Evolutionary conservation across 2,113 vertebrate species (phyloP).

Genomic region (Daboia siamensis): DNA sequence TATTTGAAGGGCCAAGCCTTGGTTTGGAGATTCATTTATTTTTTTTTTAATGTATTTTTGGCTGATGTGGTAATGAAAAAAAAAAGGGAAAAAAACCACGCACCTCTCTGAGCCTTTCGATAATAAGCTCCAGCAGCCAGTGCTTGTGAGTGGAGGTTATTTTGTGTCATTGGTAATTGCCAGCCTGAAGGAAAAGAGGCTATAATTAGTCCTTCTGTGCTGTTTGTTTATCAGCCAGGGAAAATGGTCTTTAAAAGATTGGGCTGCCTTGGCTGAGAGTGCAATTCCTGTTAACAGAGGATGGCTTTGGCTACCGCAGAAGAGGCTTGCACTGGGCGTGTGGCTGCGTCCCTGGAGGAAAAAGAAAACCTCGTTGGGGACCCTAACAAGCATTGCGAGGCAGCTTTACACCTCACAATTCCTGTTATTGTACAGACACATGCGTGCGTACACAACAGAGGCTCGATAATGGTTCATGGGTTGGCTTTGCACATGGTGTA

Average conservation of each 20-base stretch:
- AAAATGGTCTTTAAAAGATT: conserved; percentile 26
- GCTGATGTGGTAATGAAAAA: not conserved
- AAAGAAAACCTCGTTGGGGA: not conserved
- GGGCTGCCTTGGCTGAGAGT: conserved; percentile 4
- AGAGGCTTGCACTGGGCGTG: not conserved
- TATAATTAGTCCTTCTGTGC: conserved; percentile 32
- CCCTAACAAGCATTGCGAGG: no score
- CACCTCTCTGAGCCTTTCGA: not conserved
- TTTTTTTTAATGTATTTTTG: not conserved
- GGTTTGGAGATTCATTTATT: not conserved
- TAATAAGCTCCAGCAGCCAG: not conserved
- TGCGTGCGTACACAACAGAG: no score
- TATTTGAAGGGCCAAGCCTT: not conserved
- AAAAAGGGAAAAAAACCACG: accelerated
- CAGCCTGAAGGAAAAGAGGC: conserved; percentile 18
- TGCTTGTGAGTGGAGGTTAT: conserved; percentile 11
- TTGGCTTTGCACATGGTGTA: not conserved
- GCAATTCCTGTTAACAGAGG: not conserved
- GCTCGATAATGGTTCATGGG: no score
- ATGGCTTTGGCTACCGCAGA: not conserved
- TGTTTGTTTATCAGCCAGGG: conserved; percentile 22
- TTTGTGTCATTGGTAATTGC: conserved; percentile 29
- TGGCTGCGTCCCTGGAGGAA: no score
- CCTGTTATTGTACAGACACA: not conserved
- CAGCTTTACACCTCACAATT: not conserved